Base-by-base conservation (phyloP, 2,888 invertebrate species). In the Clanis bilineata region DNA sequence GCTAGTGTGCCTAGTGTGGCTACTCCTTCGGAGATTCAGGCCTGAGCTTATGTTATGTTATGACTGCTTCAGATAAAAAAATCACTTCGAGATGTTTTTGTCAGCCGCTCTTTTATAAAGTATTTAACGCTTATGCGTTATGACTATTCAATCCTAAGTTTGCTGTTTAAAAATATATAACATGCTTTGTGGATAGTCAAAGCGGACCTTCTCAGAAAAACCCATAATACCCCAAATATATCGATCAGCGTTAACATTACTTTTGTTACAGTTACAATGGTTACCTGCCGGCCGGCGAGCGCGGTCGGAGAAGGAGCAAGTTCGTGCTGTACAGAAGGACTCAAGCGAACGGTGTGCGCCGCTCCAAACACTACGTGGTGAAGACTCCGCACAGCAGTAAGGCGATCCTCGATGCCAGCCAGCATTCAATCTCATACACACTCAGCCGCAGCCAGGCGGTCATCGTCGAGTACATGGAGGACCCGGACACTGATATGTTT, bases 401-500 rank as follows among this genome's bases (percentile, higher is more conserved):
- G 94, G 98, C 98, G 66, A 98, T 99, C 80, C 94, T 98, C 81
- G 97, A 99, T 90, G 95, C 96, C 69, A 96, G 95, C 83, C 98
- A 98, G 88, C 98, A 99, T 93, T 98, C 97, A 72, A 98, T 99
- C 88, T 98, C 98, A 41, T 99, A 98, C 90, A 99, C 99, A 65
- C 94, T 99, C 79, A 97, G 97, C 74, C 94, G 98, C 85, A 98
- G 97, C 84, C 98, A 99, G 92, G 98, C 98, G 59, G 98, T 99
- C 77, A 98, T 99, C 81, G 99, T 99, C 60, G 99, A 99, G 92
- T 99, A 99, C 91, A 97, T 96, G 75, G 96, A 96, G 81, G 99
- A 99, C 90, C 95, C 96, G 62, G 96, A 97, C 83, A 99, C 98
- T 60, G 99, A 99, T 90, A 99, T 99, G 99, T 99, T 99, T 93